Evolutionary conservation across 2,888 invertebrate species (phyloP).

Genomic region (Apamea anceps): DNA sequence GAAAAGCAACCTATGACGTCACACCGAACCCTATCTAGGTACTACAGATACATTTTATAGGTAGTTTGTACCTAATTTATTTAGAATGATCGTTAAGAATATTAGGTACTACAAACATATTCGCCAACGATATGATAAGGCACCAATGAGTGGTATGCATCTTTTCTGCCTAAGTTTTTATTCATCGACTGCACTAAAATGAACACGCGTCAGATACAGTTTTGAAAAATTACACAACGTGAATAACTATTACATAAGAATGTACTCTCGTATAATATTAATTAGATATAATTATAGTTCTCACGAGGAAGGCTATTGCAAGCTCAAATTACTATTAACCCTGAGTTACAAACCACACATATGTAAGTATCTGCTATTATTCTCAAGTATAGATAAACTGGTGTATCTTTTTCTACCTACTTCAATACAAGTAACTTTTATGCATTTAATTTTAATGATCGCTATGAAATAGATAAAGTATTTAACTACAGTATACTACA

Average conservation of each 20-base stretch:
- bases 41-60: conserved; percentile 51
- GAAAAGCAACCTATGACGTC: conserved; percentile 55
- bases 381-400: conserved; percentile 34
- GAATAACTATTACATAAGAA: conserved; percentile 20
- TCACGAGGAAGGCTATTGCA: conserved; percentile 50
- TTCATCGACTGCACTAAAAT: conserved; percentile 5
- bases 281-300: conserved; percentile 36
- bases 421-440: conserved; percentile 23
- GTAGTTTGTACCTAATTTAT: conserved; percentile 55
- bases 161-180: conserved; percentile 23
- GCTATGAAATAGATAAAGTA: conserved; percentile 8
- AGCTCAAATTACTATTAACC: conserved; percentile 60
- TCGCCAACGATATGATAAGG: conserved; percentile 59
- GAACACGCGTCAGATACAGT: not conserved
- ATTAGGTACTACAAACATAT: conserved; percentile 47
- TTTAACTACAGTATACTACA: conserved; percentile 23
- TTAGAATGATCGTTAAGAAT: conserved; percentile 41
- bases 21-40: conserved; percentile 51
- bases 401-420: conserved; percentile 27
- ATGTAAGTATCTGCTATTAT: conserved; percentile 24
- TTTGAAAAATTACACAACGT: conserved; percentile 15
- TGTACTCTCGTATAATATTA: conserved; percentile 36
- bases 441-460: conserved; percentile 18
- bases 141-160: conserved; percentile 52
- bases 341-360: conserved; percentile 51